Evolutionary conservation across 2,797 vertebrate species (phyloP).

Genomic region (Eurystomus glaucurus): DNA sequence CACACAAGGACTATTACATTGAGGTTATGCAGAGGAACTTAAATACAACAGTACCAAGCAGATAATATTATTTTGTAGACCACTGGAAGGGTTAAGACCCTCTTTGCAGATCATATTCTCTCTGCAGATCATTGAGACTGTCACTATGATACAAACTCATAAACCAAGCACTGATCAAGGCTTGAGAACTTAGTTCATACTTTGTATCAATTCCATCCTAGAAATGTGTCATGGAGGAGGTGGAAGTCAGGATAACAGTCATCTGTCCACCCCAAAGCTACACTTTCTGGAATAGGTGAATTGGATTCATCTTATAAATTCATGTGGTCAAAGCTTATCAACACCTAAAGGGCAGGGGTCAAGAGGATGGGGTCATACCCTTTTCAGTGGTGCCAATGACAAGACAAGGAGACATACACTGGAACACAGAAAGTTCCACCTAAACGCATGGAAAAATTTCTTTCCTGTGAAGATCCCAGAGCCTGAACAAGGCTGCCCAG

Average conservation of each 20-base stretch:
- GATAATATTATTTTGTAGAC: background rate
- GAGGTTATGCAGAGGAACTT: background rate
- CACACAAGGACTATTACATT: background rate
- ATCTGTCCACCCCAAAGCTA: rapidly evolving
- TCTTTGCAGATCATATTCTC: background rate
- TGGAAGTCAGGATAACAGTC: background rate
- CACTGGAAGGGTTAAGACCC: background rate
- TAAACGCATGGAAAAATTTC: background rate
- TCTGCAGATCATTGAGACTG: background rate
- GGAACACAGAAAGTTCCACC: background rate
- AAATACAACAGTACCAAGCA: background rate
- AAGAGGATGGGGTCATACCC: background rate
- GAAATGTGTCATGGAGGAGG: background rate
- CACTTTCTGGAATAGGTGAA: rapidly evolving
- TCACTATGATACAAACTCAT: background rate
- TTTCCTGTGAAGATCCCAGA: background rate
- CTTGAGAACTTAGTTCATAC: background rate
- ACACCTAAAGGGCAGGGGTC: background rate
- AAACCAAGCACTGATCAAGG: background rate
- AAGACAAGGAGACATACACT: background rate
- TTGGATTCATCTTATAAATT: background rate
- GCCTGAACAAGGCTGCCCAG: background rate
- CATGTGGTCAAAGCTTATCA: background rate
- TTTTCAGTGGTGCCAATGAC: background rate
- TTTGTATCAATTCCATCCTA: background rate